phyloP scores from a whole-genome alignment of 1,140 invertebrate genomes.

The Globodera rostochiensis region DNA sequence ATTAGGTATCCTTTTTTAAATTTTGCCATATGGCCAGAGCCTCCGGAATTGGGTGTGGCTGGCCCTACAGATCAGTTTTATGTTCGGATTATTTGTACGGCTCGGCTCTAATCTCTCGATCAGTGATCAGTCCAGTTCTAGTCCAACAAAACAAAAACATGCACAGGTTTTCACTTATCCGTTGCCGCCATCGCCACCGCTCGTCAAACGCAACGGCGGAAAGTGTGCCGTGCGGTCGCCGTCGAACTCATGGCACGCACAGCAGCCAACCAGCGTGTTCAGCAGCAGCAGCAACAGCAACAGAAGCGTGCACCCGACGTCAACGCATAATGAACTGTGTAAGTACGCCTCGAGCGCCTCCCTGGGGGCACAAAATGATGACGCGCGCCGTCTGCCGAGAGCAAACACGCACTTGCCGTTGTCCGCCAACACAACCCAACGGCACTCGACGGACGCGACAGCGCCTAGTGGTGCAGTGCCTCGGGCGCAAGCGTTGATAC shows the following conservation, averaged over 20 bases:
- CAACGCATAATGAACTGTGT: constrained; percentile 25
- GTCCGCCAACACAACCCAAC: neutral
- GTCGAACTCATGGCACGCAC: no score
- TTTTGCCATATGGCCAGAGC: no score
- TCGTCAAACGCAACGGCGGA: neutral
- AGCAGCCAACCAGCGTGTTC: no score
- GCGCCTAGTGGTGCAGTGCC: neutral
- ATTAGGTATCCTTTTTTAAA: neutral
- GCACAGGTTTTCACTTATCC: constrained; percentile 5
- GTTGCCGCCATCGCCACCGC: neutral
- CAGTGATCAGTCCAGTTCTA: neutral
- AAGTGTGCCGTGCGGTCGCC: neutral
- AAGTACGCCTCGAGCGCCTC: constrained; percentile 14
- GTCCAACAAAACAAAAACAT: neutral
- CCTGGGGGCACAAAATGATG: neutral
- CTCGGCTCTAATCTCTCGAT: no score
- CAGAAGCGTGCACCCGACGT: neutral
- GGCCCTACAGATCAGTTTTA: neutral
- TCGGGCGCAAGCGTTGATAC: neutral
- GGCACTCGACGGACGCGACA: constrained; percentile 1
- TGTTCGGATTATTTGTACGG: no score
- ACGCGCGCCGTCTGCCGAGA: neutral
- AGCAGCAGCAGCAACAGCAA: no score
- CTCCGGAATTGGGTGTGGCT: neutral
- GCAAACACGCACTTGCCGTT: neutral